These are phyloP conservation scores for Falcunculus frontatus DNA, from an alignment of 2,113 vertebrate species.

Conservation along the genomic window DNA sequence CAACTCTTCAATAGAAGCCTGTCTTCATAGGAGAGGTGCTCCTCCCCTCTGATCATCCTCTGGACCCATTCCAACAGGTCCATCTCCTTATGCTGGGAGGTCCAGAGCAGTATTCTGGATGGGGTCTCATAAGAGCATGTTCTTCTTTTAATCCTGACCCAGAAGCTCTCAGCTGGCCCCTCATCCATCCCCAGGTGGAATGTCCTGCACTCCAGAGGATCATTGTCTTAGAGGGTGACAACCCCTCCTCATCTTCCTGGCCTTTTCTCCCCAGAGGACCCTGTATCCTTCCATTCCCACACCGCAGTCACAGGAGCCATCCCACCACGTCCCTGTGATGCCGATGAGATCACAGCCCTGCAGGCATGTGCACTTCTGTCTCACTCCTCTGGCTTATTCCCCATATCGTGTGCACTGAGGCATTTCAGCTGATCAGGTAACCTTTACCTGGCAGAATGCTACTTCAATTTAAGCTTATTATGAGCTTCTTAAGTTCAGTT, in stretches of 20 bases:
- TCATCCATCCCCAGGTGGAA: background rate
- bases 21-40: background rate
- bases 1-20: background rate
- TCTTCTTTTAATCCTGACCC: background rate
- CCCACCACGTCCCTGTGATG: background rate
- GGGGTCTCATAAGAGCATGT: no score
- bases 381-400: background rate
- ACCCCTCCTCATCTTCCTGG: accelerated
- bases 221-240: background rate
- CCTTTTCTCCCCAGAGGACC: background rate
- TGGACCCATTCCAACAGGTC: background rate
- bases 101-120: background rate
- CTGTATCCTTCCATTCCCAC: no score
- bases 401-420: accelerated
- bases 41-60: background rate
- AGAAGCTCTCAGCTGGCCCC: accelerated
- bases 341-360: background rate
- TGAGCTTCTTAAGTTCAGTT: background rate
- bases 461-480: background rate
- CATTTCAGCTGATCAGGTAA: background rate
- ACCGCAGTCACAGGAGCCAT: background rate
- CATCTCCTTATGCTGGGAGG: accelerated
- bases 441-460: background rate
- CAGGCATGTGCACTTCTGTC: background rate
- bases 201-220: background rate